Evolutionary conservation across 2,888 invertebrate genomes (phyloP), one percentile per base, ranked within the genome.

Genomic region (Ctenicera cuprea): DNA sequence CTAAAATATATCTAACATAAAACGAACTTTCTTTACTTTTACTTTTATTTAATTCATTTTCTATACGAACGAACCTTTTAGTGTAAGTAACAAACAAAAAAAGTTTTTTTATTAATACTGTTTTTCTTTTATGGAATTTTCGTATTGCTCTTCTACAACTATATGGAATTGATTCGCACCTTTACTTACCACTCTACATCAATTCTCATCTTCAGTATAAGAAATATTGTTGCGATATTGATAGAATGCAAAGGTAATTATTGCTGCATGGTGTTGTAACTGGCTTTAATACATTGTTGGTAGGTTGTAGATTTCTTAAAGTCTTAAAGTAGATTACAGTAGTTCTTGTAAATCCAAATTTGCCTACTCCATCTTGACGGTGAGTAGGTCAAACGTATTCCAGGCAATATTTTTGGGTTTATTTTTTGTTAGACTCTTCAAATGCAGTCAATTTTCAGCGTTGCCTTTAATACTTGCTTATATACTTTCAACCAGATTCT

Each of bases 181-280:
- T 41, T n/a, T 41, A 12, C 3, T 3, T n/a, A 41, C 26, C 26
- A 26, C 9, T 43, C 43, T 48, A 16, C 48, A 14, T 9, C 48
- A 20, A 18, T 48, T 5, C 2, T 9, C 48, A 20, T 18, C 48
- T 41, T 18, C 48, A 48, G 48, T 48, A 48, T 48, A 48, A 18
- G 33, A 4, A 48, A 48, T 11, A 18, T 5, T 11, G 3, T 18
- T 9, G 26, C 2, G 1, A 18, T 18, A 20, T 2, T 18, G 5
- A 20, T 48, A 3, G 2, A 20, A 48, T 16, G 16, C 48, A 48
- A 48, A 48, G 48, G 48, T 48, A 48, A 48, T 18, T 48, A 48
- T 8, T 43, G 1, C 5, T 18, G 48, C 48, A 48, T 48, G 48
- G 3, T 3, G 4, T 3, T 48, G 20, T 7, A 48, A 0, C 18